Conservation (phyloP, 2,888 invertebrate species). For the Drosophila neotestacea region DNA sequence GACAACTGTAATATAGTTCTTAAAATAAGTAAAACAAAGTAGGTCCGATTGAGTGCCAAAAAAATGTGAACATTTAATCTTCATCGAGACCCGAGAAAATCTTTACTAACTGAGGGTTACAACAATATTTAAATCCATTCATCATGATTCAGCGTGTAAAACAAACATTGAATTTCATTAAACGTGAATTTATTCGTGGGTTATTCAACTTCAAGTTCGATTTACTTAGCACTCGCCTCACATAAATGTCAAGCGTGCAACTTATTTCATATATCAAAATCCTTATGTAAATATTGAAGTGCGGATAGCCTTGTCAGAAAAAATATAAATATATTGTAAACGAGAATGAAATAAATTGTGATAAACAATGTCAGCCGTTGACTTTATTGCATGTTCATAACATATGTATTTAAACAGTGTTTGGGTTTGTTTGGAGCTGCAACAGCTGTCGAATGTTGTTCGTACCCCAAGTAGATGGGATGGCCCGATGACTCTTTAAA, state of each 20-base stretch:
- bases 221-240: slow-evolving; percentile 47
- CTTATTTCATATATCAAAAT: slow-evolving; percentile 35
- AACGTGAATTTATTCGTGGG: slow-evolving; percentile 44
- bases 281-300: slow-evolving; percentile 30
- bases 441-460: slow-evolving; percentile 31
- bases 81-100: slow-evolving; percentile 16
- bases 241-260: slow-evolving; percentile 47
- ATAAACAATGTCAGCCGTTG: slow-evolving; percentile 25
- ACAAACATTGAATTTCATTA: slow-evolving; percentile 48
- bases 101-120: slow-evolving; percentile 24
- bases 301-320: slow-evolving; percentile 41
- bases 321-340: slow-evolving; percentile 30
- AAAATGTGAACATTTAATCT: slow-evolving; percentile 1
- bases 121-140: slow-evolving; percentile 12
- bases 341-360: slow-evolving; percentile 23
- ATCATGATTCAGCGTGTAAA: slow-evolving; percentile 40
- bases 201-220: slow-evolving; percentile 64
- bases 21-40: too few species aligned
- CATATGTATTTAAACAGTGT: slow-evolving; percentile 10
- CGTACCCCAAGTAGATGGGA: slow-evolving; percentile 37
- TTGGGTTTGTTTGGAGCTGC: slow-evolving; percentile 7
- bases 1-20: too few species aligned
- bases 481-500: slow-evolving; percentile 25
- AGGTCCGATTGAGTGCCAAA: too few species aligned
- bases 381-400: slow-evolving; percentile 24